Percentiles rank a stretch among this genome's conserved stretches.
Conservation (phyloP, 2,113 vertebrate species). For the Notarius lentiginosus region DNA sequence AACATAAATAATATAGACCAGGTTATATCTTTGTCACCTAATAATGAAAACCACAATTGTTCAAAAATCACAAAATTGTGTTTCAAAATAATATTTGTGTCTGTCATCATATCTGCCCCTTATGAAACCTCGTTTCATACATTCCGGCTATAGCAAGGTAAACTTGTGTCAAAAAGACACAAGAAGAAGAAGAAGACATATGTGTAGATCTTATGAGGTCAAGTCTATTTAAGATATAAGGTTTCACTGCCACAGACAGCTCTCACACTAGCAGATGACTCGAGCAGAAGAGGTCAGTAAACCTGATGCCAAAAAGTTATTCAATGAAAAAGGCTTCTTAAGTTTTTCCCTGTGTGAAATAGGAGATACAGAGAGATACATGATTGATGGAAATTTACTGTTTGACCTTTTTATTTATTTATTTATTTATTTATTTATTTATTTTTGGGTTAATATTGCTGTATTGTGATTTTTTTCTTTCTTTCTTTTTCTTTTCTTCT, state of each 20-base stretch:
- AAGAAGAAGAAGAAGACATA: not conserved
- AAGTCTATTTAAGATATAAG: slow-evolving; percentile 1
- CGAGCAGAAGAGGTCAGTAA: slow-evolving; percentile 14
- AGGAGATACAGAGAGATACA: not conserved
- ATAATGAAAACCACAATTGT: not conserved
- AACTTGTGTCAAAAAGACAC: not conserved
- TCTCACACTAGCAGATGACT: not conserved
- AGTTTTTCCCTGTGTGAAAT: not conserved
- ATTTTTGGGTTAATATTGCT: not conserved
- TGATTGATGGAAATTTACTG: not conserved
- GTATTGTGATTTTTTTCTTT: not conserved
- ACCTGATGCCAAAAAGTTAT: slow-evolving; percentile 14
- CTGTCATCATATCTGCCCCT: not conserved
- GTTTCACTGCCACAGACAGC: slow-evolving; percentile 17
- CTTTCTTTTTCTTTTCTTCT: too few species aligned
- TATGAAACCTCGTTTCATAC: not conserved
- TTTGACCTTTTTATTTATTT: not conserved
- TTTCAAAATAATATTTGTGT: not conserved
- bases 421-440: too few species aligned
- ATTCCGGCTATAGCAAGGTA: not conserved
- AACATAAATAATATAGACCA: not conserved
- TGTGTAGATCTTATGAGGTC: slow-evolving; percentile 37
- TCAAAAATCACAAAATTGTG: not conserved
- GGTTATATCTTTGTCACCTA: not conserved
- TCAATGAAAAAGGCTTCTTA: not conserved